These are phyloP conservation scores for Sebastes jordani DNA, from an alignment of 2,797 vertebrate species.

Conservation along the genomic window DNA sequence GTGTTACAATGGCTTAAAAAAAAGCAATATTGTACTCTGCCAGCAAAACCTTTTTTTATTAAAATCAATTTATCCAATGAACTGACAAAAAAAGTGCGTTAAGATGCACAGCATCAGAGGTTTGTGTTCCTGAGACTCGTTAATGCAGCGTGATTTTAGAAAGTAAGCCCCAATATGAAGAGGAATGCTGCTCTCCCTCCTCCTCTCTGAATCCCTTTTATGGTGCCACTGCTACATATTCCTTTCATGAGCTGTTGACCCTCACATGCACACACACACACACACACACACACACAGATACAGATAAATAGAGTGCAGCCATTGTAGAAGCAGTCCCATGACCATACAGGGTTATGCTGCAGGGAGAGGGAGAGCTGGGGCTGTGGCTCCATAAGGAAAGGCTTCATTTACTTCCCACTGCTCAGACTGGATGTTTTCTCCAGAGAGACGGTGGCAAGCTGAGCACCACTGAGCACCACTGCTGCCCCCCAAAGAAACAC, in stretches of 20 bases:
- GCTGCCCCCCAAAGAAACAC: not conserved
- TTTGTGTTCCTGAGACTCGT: not conserved
- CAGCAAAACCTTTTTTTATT: not conserved
- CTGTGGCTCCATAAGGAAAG: constrained; percentile 41
- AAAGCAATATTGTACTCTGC: not conserved
- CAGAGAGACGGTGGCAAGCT: not conserved
- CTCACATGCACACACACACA: constrained; percentile 26
- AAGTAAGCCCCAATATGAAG: constrained; percentile 35
- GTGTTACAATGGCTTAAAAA: not conserved
- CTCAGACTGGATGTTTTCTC: constrained; percentile 16
- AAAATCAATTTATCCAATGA: too few relatives aligned
- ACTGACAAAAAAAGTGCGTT: not conserved
- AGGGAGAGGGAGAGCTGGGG: constrained; percentile 25
- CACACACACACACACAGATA: constrained; percentile 14
- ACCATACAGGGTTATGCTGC: constrained; percentile 80
- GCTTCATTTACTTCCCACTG: constrained; percentile 9
- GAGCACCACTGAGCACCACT: not conserved
- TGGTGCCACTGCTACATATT: constrained; percentile 63
- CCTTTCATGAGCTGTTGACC: constrained; percentile 15
- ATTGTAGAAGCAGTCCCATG: constrained; percentile 54
- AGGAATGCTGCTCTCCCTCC: constrained; percentile 53
- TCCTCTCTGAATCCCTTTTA: constrained; percentile 68
- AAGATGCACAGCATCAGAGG: not conserved
- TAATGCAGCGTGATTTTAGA: constrained; percentile 3
- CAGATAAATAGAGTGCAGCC: constrained; percentile 57